Conservation (phyloP, 1,140 invertebrate species). For the Drosophila sproati region DNA sequence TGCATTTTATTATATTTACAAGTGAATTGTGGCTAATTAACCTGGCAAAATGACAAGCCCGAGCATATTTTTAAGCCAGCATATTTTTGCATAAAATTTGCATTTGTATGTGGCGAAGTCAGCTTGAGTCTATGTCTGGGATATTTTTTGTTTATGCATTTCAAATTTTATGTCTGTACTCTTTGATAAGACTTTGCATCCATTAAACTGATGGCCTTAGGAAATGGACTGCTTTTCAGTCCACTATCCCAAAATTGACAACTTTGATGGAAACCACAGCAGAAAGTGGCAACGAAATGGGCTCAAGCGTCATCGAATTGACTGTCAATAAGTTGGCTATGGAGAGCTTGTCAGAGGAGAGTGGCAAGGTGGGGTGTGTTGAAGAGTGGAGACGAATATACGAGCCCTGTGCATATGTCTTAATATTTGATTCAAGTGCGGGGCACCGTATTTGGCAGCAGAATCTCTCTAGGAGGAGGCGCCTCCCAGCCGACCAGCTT, state of each 20-base stretch:
- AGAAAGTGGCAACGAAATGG: not conserved
- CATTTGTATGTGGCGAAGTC: too few species aligned
- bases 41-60: too few species aligned
- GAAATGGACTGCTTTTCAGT: not conserved
- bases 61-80: too few species aligned
- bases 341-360: not conserved
- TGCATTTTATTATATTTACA: too few species aligned
- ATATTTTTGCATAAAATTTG: too few species aligned
- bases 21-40: too few species aligned
- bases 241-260: not conserved
- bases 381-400: not conserved
- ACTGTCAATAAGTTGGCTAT: slow-evolving; percentile 3
- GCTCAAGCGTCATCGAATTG: slow-evolving; percentile 2
- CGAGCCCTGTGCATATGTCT: slow-evolving; percentile 4
- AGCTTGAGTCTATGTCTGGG: too few species aligned
- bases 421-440: slow-evolving; percentile 6
- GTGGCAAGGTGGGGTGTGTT: not conserved
- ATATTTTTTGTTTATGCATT: too few species aligned
- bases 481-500: not conserved
- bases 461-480: not conserved
- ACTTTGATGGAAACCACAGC: slow-evolving; percentile 1
- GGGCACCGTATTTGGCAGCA: not conserved
- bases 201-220: too few species aligned
- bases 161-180: too few species aligned
- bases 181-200: too few species aligned